Conservation (phyloP, 1,140 invertebrate genomes). For the Leptinotarsa defecta region DNA sequence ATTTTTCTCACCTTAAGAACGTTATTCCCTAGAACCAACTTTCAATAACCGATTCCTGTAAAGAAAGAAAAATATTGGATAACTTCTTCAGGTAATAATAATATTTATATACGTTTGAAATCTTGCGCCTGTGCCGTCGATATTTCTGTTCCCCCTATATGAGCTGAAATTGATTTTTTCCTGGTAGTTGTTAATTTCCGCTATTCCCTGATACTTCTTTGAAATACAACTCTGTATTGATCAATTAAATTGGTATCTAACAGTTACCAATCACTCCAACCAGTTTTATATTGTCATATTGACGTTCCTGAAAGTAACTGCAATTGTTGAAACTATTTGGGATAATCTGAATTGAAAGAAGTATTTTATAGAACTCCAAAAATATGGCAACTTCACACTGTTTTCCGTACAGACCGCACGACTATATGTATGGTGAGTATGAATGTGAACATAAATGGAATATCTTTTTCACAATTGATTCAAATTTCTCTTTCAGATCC, state of each 20-base stretch:
- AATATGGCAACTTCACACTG: conserved; percentile 17
- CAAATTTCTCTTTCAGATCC: conserved; percentile 56
- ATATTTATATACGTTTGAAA: too few relatives aligned
- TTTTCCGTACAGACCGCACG: conserved; percentile 43
- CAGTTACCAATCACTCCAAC: neutral
- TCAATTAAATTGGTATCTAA: conserved; percentile 12
- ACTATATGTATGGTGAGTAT: conserved; percentile 47
- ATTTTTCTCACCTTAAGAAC: too few relatives aligned
- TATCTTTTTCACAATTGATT: neutral
- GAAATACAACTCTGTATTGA: neutral
- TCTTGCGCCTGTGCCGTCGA: too few relatives aligned
- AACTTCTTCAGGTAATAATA: too few relatives aligned
- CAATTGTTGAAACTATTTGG: neutral
- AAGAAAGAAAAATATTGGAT: too few relatives aligned
- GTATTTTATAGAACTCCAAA: neutral
- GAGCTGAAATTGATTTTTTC: too few relatives aligned
- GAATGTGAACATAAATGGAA: neutral
- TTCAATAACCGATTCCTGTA: too few relatives aligned
- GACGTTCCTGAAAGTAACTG: neutral
- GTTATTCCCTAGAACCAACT: too few relatives aligned
- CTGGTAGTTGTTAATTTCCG: too few relatives aligned
- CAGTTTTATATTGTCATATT: neutral
- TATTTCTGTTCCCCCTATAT: too few relatives aligned
- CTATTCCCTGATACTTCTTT: too few relatives aligned
- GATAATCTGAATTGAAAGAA: neutral